Conservation (phyloP, 2,113 vertebrate genomes). For the Microtus richardsoni region DNA sequence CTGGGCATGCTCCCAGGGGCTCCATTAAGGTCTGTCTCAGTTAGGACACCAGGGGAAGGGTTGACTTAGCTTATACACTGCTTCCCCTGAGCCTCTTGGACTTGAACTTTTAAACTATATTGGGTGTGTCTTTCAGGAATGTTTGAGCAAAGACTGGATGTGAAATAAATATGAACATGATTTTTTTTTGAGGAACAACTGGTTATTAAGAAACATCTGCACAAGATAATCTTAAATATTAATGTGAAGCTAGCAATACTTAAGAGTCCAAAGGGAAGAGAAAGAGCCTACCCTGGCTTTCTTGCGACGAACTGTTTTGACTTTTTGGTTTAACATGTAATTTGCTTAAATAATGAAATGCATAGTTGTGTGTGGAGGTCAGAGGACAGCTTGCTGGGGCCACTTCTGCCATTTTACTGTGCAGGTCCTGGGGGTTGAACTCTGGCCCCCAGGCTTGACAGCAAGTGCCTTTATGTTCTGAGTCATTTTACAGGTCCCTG, state of each 20-base stretch:
- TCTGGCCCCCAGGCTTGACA: not conserved
- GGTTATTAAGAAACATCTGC: constrained; percentile 40
- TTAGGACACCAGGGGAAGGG: not conserved
- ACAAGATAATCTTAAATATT: constrained; percentile 25
- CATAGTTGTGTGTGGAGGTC: not conserved
- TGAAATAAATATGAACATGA: not conserved
- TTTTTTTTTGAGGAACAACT: constrained; percentile 40
- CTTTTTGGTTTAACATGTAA: not conserved
- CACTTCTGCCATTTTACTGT: not conserved
- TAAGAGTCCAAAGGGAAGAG: not conserved
- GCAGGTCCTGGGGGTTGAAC: not conserved
- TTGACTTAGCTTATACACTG: not conserved
- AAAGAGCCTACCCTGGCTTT: not conserved
- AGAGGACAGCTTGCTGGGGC: not conserved
- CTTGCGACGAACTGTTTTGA: not conserved
- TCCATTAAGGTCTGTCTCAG: not conserved
- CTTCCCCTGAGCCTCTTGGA: not conserved
- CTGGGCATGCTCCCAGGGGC: not conserved
- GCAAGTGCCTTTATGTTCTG: not conserved
- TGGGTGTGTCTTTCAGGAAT: not conserved
- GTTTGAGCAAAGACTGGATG: not conserved
- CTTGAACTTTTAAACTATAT: not conserved
- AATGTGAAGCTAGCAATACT: not conserved
- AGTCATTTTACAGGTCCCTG: not conserved
- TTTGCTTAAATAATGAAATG: not conserved